Evolutionary conservation across 2,797 vertebrate genomes (phyloP).

Genomic region (Diplodus sargus): DNA sequence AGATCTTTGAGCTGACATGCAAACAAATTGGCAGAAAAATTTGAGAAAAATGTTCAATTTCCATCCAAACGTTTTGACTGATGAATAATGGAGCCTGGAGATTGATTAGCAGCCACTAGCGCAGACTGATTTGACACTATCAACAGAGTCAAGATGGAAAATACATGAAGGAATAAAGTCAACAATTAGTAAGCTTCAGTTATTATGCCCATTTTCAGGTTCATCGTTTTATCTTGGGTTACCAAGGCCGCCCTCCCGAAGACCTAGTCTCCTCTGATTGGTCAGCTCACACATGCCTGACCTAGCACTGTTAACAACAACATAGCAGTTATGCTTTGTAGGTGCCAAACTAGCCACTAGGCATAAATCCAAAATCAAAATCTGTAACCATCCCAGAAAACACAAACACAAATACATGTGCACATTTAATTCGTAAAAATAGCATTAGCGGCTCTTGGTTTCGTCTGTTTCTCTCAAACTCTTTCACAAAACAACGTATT

Average conservation of each 20-base stretch:
- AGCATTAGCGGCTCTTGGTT: neutral
- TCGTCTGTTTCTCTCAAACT: slow-evolving; percentile 5
- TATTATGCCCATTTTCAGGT: neutral
- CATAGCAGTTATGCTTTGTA: no score
- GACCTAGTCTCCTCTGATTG: no score
- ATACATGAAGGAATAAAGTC: neutral
- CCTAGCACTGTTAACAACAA: no score
- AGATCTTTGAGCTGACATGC: neutral
- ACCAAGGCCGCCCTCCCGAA: no score
- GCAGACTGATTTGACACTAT: neutral
- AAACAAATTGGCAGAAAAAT: neutral
- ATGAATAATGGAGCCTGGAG: neutral
- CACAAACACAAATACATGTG: slow-evolving; percentile 15
- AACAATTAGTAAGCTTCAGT: neutral
- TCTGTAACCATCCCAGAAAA: neutral
- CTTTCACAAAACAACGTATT: slow-evolving; percentile 18
- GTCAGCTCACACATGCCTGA: no score
- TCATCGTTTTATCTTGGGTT: no score
- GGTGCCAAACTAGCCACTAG: no score
- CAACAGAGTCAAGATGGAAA: neutral
- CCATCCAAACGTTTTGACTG: neutral
- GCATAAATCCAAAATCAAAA: neutral
- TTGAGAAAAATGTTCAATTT: neutral
- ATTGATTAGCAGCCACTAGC: neutral
- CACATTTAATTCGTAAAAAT: slow-evolving; percentile 2